Percentiles rank a stretch among this genome's conserved stretches.
phyloP scores from a whole-genome alignment of 1,140 invertebrate species.

The Lycorma delicatula region DNA sequence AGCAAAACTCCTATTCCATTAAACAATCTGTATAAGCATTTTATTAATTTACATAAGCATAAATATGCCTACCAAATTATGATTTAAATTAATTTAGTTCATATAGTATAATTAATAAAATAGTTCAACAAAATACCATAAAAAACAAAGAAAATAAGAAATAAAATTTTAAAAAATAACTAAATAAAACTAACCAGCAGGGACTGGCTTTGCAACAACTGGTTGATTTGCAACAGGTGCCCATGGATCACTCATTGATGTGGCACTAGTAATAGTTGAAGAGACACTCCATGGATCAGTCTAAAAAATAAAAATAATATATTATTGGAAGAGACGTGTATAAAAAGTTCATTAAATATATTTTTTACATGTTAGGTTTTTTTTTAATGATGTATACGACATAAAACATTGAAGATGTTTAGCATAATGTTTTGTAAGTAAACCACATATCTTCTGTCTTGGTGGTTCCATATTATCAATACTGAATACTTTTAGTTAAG shows the following conservation, averaged over 20 bases:
- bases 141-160: slow-evolving; percentile 10
- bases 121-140: not conserved
- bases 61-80: no score
- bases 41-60: not conserved
- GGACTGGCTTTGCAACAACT: not conserved
- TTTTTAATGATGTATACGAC: no score
- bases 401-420: no score
- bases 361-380: no score
- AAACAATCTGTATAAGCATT: not conserved
- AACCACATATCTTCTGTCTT: no score
- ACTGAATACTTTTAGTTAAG: no score
- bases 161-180: not conserved
- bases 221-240: slow-evolving; percentile 23
- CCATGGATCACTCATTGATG: slow-evolving; percentile 39
- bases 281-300: slow-evolving; percentile 47
- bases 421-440: no score
- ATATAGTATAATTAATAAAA: not conserved
- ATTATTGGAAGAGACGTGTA: no score
- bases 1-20: no score
- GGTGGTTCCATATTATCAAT: no score
- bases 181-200: slow-evolving; percentile 7
- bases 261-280: slow-evolving; percentile 5
- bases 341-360: no score
- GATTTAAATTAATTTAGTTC: no score
- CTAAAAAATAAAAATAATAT: slow-evolving; percentile 26